phyloP scores from a whole-genome alignment of 1,140 invertebrate genomes.

The Megalonaias nervosa region DNA sequence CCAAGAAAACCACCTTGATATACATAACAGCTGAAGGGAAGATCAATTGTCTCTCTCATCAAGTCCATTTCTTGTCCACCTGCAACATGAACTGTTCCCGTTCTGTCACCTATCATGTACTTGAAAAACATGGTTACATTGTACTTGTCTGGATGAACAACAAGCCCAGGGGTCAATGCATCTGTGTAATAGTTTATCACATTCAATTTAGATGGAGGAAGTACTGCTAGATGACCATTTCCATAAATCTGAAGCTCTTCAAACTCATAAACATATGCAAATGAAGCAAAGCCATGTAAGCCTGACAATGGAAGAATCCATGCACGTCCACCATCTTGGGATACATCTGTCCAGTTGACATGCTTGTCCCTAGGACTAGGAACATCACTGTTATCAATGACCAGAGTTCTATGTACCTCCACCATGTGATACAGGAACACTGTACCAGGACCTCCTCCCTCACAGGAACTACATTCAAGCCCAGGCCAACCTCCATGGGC shows the following conservation, averaged over 20 bases:
- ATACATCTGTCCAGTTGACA: slow-evolving; percentile 50
- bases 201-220: slow-evolving; percentile 33
- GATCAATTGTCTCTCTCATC: slow-evolving; percentile 52
- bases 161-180: slow-evolving; percentile 10
- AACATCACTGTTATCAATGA: slow-evolving; percentile 55
- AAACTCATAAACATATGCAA: slow-evolving; percentile 43
- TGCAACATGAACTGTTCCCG: slow-evolving; percentile 53
- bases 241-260: slow-evolving; percentile 63
- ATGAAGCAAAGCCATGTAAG: slow-evolving; percentile 45
- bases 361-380: slow-evolving; percentile 43
- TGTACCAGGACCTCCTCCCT: slow-evolving; percentile 55
- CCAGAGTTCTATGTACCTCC: slow-evolving; percentile 52
- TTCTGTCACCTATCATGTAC: slow-evolving; percentile 63
- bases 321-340: slow-evolving; percentile 47
- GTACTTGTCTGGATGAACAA: slow-evolving; percentile 33
- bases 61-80: slow-evolving; percentile 52
- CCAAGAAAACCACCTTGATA: slow-evolving; percentile 53
- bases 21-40: slow-evolving; percentile 56
- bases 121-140: slow-evolving; percentile 58
- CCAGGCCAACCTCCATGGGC: slow-evolving; percentile 51
- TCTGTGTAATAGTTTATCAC: slow-evolving; percentile 5
- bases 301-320: slow-evolving; percentile 61
- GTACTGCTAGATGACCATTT: slow-evolving; percentile 55
- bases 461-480: slow-evolving; percentile 35
- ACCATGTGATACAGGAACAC: slow-evolving; percentile 54